Conservation (phyloP, 2,888 invertebrate species). For the Caenorhabditis becei region DNA sequence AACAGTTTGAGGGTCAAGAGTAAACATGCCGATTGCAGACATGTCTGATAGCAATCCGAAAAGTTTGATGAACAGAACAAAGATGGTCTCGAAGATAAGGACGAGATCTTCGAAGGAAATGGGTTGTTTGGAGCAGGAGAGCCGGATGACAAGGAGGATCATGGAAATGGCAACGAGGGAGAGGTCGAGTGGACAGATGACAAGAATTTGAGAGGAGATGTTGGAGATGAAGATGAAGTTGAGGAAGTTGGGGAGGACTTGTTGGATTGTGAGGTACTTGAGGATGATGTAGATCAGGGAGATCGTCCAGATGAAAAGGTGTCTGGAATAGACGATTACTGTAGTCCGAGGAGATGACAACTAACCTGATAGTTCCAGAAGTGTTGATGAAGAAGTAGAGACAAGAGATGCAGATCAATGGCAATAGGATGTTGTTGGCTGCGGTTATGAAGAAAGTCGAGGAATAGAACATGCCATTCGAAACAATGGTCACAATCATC, state of each 20-base stretch:
- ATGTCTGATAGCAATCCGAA: slow-evolving; percentile 5
- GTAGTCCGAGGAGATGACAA: neutral
- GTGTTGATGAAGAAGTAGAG: neutral
- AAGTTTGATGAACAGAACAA: slow-evolving; percentile 4
- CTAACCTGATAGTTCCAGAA: neutral
- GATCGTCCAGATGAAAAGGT: slow-evolving; percentile 9
- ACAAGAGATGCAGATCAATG: neutral
- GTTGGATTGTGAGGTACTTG: slow-evolving; percentile 8
- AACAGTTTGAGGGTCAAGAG: neutral
- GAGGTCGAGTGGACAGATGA: slow-evolving; percentile 20
- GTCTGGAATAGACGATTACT: neutral
- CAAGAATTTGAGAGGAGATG: neutral
- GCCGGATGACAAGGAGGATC: slow-evolving; percentile 1
- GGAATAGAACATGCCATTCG: neutral
- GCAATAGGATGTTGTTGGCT: neutral
- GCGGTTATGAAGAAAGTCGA: neutral
- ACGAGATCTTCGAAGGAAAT: slow-evolving; percentile 1
- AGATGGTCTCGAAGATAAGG: neutral
- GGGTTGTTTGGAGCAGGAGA: neutral
- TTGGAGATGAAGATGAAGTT: slow-evolving; percentile 17
- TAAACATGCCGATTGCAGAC: neutral
- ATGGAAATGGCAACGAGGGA: neutral
- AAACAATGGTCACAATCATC: neutral
- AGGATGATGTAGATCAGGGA: slow-evolving; percentile 10
- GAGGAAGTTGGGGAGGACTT: slow-evolving; percentile 21